A percentile compares a stretch with the other conserved stretches of the same genome.
Conservation (phyloP, 1,140 invertebrate species). For the Odontomachus brunneus region DNA sequence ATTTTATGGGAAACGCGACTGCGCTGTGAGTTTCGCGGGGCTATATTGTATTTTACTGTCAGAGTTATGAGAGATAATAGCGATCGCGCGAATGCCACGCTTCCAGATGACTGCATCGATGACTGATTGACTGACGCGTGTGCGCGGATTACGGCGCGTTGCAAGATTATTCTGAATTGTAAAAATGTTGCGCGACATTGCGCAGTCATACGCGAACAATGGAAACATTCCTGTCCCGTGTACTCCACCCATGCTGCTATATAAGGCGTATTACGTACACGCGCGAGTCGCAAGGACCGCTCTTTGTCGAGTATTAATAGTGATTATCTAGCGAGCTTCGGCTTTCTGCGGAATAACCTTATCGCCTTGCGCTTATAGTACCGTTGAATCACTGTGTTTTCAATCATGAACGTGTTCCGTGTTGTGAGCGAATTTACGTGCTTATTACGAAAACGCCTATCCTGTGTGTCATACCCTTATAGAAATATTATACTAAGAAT, state of each 20-base stretch:
- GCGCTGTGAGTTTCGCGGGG: background rate
- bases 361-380: background rate
- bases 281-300: background rate
- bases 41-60: background rate
- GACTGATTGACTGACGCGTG: background rate
- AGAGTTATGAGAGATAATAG: constrained; percentile 2
- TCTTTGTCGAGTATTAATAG: constrained; percentile 43
- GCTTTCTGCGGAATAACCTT: constrained; percentile 18
- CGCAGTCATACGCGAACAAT: constrained; percentile 27
- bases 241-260: background rate
- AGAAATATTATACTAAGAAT: too few species aligned
- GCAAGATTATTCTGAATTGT: constrained; percentile 14
- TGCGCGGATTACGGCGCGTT: constrained; percentile 4
- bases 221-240: constrained; percentile 14
- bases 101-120: constrained; percentile 35
- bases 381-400: background rate
- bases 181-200: constrained; percentile 27
- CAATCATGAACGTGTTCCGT: background rate
- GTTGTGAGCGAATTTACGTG: background rate
- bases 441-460: background rate
- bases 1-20: background rate
- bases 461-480: too few species aligned
- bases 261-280: constrained; percentile 8
- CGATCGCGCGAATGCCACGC: constrained; percentile 8
- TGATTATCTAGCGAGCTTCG: constrained; percentile 14